Conservation (phyloP, 2,797 vertebrate species). For the Neosilurus mollespiculum region DNA sequence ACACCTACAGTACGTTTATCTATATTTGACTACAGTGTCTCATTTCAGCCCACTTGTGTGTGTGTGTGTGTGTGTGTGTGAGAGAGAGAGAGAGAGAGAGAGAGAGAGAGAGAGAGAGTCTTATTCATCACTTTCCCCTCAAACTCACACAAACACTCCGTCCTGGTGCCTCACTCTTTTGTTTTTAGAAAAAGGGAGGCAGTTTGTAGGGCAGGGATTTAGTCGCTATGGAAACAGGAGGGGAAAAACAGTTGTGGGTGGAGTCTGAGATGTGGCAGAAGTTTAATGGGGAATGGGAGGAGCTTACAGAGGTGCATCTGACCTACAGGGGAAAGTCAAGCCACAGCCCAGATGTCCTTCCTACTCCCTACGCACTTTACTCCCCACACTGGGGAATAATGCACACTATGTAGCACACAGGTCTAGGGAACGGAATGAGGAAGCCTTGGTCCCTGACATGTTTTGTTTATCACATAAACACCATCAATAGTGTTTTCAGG, state of each 20-base stretch:
- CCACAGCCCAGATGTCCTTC: background rate
- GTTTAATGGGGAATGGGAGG: background rate
- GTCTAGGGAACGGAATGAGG: background rate
- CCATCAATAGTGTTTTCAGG: background rate
- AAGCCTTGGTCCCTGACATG: background rate
- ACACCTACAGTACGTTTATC: slow-evolving; percentile 2
- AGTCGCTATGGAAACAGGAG: background rate
- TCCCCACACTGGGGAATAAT: background rate
- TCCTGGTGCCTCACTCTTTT: background rate
- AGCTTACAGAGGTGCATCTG: background rate
- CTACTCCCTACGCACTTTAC: background rate
- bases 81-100: background rate
- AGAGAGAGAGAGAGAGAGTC: background rate
- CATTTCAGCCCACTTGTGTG: slow-evolving; percentile 13
- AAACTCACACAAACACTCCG: slow-evolving; percentile 17
- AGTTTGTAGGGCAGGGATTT: background rate
- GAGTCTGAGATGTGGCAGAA: background rate
- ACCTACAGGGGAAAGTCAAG: slow-evolving; percentile 9
- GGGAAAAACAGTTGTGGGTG: background rate
- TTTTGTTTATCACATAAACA: background rate
- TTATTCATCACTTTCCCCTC: slow-evolving; percentile 3
- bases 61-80: background rate
- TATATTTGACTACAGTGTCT: slow-evolving; percentile 28
- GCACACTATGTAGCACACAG: background rate
- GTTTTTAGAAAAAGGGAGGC: background rate